These are phyloP conservation scores for Coecobrya sp. DNA, from an alignment of 2,888 invertebrate species.

Conservation along the genomic window DNA sequence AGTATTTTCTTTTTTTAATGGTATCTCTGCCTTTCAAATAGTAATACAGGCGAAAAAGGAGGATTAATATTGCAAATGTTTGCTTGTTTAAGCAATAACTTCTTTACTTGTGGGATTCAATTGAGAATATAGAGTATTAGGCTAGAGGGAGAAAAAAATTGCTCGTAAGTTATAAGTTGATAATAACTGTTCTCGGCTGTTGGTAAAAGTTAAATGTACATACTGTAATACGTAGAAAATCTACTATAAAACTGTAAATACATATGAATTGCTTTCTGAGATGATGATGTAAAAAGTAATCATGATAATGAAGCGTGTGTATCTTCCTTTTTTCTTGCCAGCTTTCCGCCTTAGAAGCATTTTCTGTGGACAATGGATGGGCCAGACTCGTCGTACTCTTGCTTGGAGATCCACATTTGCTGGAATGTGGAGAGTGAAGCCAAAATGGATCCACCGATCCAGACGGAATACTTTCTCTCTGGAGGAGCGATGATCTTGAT, in stretches of 20 bases:
- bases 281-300: constrained; percentile 66
- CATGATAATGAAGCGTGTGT: constrained; percentile 67
- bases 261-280: constrained; percentile 76
- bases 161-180: constrained; percentile 23
- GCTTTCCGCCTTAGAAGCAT: constrained; percentile 87
- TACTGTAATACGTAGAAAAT: constrained; percentile 32
- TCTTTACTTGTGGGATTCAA: constrained; percentile 42
- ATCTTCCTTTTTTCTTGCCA: constrained; percentile 51
- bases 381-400: constrained; percentile 98
- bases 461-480: constrained; percentile 98
- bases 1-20: constrained; percentile 55
- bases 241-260: constrained; percentile 65
- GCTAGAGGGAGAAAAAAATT: constrained; percentile 50
- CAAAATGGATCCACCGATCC: constrained; percentile 97
- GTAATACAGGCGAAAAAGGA: constrained; percentile 64
- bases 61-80: constrained; percentile 63
- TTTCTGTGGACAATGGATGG: constrained; percentile 98
- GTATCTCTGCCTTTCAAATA: constrained; percentile 8
- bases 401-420: constrained; percentile 99
- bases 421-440: constrained; percentile 97
- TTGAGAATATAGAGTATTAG: constrained; percentile 16
- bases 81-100: constrained; percentile 39
- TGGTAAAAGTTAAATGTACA: constrained; percentile 22
- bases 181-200: constrained; percentile 52
- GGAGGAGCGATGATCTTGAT: constrained; percentile 95